Evolutionary conservation across 2,797 vertebrate genomes (phyloP), one percentile per base, ranked within the genome.

Genomic region (Brachymystax lenok): DNA sequence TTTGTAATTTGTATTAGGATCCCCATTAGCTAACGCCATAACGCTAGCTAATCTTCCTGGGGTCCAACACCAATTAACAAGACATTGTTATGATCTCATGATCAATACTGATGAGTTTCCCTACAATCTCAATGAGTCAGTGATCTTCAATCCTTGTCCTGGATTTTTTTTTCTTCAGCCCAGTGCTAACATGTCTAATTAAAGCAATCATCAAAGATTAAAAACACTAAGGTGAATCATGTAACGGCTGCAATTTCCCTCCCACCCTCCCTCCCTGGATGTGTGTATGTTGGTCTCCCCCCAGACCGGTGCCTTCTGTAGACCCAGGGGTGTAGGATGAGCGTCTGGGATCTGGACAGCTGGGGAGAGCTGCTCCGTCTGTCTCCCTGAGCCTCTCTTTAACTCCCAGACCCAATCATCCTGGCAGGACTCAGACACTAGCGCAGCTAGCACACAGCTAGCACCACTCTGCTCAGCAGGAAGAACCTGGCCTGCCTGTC

Each of bases 381-480:
- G 86, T 92, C 84, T 84, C 83, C 72, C 71, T 83, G 81, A 86
- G 84, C 74, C 82, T 81, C 71, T 83, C 81, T 89, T 87, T 85
- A 87, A 87, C 83, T 91, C 82, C 77, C 81, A 78, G 87, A 85
- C 71, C 72, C 79, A 80, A 84, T 85, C 81, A 83, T 71, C 67
- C 74, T 80, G 80, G 83, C 84, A 83, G 89, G 59, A 63, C n/a
- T 91, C 85, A 89, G 74, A 84, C 76, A 80, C 84, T 71, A 75
- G 84, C 7, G 59, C 59, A 24, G 10, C 59, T 63, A 24, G 21
- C 59, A 63, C 59, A 24, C 24, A 10, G 59, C 59, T 24, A 56
- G 59, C 7, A 24, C 59, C 59, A 79, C 81, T 86, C 73, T 61
- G 75, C 73, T 78, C 75, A 78, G 0, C 77, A 69, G 82, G 82